Base-by-base conservation (phyloP, 1,140 invertebrate genomes). In the Pectinophora gossypiella region DNA sequence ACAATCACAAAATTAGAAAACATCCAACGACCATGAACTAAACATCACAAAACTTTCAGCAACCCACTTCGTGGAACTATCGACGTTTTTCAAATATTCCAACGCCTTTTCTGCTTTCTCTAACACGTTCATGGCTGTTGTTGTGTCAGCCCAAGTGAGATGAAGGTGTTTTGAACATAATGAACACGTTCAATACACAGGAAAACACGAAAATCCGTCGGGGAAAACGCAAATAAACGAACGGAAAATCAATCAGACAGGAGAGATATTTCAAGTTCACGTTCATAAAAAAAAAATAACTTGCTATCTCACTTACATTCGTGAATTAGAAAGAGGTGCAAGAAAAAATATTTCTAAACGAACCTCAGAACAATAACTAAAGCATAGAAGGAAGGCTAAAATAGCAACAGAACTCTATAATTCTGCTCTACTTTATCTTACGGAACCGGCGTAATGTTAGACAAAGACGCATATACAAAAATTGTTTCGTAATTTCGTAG, bases 91-190 rank as follows among this genome's bases (percentile, higher is more conserved):
- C 19, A 88, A 64, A 61, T 73, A 86, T 61, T 88, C 84, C n/a
- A 88, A 67, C 1, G 82, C 76, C 52, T 88, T 88, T 50, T 88
- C 83, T n/a, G 85, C 83, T 57, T 86, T 88, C 46, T 88, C 85
- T 48, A 87, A 61, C 9, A 88, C 76, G 53, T 84, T 87, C 87
- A 88, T 88, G 62, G 54, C 58, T 69, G 13, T 27, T 40, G 16
- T n/a, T 54, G 54, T 48, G 49, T 66, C 48, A 66, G 47, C 54
- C 56, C 5, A 20, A 35, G 3, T 19, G 46, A 12, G 20, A 38
- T 20, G 15, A 51, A 50, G 9, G 19, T 45, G 49, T 10, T 43
- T 54, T 27, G 23, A 45, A 18, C 65, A 69, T 67, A 50, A 47
- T 66, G 52, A 47, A 15, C 1, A 15, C 15, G 15, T 48, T 44